These are phyloP conservation scores for Trachythela sp. DNA, from an alignment of 64 coral and sea anemone species.

Conservation along the genomic window DNA sequence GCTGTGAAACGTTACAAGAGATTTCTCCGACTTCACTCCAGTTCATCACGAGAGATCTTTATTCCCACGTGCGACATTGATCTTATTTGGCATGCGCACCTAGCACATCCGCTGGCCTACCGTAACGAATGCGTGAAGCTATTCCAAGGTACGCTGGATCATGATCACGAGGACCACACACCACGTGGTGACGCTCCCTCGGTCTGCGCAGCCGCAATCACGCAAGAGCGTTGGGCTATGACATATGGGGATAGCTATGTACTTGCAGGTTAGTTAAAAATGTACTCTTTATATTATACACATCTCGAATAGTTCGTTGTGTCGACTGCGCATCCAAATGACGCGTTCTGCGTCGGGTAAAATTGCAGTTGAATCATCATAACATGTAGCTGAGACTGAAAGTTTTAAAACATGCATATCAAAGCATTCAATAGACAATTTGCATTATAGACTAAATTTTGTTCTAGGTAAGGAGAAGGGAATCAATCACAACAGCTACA, in stretches of 20 bases:
- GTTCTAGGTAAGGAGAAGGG: too few species aligned
- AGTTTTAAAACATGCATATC: too few species aligned
- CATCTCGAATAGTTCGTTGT: too few species aligned
- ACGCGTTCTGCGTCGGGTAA: too few species aligned
- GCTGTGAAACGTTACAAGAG: not conserved
- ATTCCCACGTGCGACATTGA: not conserved
- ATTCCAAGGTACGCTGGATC: not conserved
- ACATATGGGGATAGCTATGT: not conserved
- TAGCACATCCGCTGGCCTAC: conserved; percentile 6
- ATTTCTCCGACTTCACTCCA: not conserved
- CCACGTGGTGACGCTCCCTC: not conserved
- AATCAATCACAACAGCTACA: too few species aligned
- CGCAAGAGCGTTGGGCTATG: not conserved
- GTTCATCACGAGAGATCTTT: not conserved
- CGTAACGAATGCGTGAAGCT: not conserved
- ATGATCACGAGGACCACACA: not conserved
- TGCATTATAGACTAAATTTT: too few species aligned
- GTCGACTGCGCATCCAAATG: too few species aligned
- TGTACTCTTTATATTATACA: too few species aligned
- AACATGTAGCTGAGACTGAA: too few species aligned
- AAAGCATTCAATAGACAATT: too few species aligned
- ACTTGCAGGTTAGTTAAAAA: not conserved
- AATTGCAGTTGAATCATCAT: too few species aligned
- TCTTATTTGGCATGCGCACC: conserved; percentile 10
- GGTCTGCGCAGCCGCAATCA: not conserved